Evolutionary conservation across 2,888 invertebrate genomes (phyloP).

Genomic region (Sminthurinus aureus): DNA sequence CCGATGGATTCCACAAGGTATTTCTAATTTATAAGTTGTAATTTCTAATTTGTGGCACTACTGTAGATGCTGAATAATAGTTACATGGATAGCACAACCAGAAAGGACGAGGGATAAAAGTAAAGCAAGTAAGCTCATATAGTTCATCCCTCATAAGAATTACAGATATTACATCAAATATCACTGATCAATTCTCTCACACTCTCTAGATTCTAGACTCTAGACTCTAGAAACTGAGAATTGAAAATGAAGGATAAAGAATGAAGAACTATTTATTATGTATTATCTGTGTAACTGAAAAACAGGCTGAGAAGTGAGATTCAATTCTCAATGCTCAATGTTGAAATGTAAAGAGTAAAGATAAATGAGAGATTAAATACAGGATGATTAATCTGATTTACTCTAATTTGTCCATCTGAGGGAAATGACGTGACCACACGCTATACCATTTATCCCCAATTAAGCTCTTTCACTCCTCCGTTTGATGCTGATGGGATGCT

Average conservation of each 20-base stretch:
- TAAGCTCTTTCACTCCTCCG: conserved; percentile 34
- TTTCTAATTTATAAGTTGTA: too few species aligned
- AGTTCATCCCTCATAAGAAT: too few species aligned
- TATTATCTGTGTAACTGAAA: neutral
- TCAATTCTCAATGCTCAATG: conserved; percentile 15
- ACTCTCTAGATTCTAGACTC: too few species aligned
- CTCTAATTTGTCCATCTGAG: conserved; percentile 46
- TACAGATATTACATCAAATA: too few species aligned
- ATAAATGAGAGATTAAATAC: conserved; percentile 42
- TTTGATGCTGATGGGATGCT: conserved; percentile 17
- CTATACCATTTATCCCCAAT: conserved; percentile 41
- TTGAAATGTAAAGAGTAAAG: conserved; percentile 40
- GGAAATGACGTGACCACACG: conserved; percentile 50
- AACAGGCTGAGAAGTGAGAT: neutral
- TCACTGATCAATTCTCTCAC: too few species aligned
- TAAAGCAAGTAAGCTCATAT: too few species aligned
- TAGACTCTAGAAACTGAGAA: neutral
- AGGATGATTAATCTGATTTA: conserved; percentile 43
- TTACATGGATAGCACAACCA: too few species aligned
- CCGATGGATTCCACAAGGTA: too few species aligned
- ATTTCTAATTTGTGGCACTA: too few species aligned
- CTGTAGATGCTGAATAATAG: too few species aligned
- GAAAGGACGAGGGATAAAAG: too few species aligned
- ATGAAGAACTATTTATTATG: neutral
- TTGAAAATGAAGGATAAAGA: neutral